Percentiles rank a stretch among this genome's conserved stretches.
These are phyloP conservation scores for Himalopsyche japonica DNA, from an alignment of 2,888 invertebrate species.

Conservation along the genomic window DNA sequence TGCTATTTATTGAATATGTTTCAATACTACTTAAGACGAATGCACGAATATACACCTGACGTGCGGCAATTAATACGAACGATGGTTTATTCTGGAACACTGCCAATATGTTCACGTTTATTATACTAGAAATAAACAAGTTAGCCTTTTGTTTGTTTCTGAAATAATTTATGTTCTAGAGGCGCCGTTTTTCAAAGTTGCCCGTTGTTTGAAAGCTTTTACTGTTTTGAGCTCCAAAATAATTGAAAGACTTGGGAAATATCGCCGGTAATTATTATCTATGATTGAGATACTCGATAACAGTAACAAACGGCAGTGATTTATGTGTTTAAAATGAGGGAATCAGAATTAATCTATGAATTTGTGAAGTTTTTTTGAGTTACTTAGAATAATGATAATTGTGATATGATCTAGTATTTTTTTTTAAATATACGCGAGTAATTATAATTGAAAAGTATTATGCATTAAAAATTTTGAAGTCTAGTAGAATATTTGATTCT, in stretches of 20 bases:
- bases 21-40: background rate
- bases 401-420: too few species aligned
- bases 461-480: too few species aligned
- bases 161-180: slow-evolving; percentile 28
- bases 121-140: slow-evolving; percentile 37
- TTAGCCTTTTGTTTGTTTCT: slow-evolving; percentile 35
- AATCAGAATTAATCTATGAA: too few species aligned
- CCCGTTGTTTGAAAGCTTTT: background rate
- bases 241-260: slow-evolving; percentile 7
- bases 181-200: slow-evolving; percentile 8
- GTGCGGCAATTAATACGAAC: slow-evolving; percentile 36
- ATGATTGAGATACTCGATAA: background rate
- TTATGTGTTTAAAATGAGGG: background rate
- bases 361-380: too few species aligned
- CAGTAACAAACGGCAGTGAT: background rate
- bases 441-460: too few species aligned
- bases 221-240: background rate
- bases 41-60: slow-evolving; percentile 25
- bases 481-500: too few species aligned
- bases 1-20: background rate
- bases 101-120: slow-evolving; percentile 29
- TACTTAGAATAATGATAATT: too few species aligned
- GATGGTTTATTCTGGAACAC: slow-evolving; percentile 30
- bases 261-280: background rate
- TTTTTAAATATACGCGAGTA: too few species aligned